Evolutionary conservation across 1,140 invertebrate genomes (phyloP).

Genomic region (Drosophila leontia): DNA sequence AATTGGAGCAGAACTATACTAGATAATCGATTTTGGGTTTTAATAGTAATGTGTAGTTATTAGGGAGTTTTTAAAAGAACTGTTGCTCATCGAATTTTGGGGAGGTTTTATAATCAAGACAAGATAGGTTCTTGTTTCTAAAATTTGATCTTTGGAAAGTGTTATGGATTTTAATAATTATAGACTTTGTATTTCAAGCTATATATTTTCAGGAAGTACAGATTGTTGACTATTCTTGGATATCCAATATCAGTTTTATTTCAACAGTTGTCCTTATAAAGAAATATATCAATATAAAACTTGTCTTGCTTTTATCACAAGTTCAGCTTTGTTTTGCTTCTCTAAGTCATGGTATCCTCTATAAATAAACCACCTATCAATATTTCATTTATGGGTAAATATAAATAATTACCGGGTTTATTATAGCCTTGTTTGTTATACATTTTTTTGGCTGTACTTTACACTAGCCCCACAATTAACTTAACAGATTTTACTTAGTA

Average conservation of each 20-base stretch:
- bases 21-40: constrained; percentile 7
- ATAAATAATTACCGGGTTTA: too few relatives aligned
- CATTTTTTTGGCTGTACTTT: neutral
- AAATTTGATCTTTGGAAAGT: neutral
- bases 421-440: neutral
- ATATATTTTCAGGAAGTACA: neutral
- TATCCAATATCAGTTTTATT: too few relatives aligned
- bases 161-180: neutral
- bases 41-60: neutral
- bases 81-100: neutral
- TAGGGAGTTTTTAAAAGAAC: neutral
- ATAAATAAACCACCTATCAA: too few relatives aligned
- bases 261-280: too few relatives aligned
- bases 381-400: too few relatives aligned
- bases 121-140: neutral
- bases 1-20: constrained; percentile 35
- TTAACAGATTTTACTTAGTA: neutral
- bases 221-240: neutral
- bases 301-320: too few relatives aligned
- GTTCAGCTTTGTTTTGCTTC: too few relatives aligned
- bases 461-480: neutral
- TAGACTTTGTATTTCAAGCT: neutral
- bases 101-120: constrained; percentile 1
- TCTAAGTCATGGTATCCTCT: too few relatives aligned
- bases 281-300: too few relatives aligned